These are phyloP conservation scores for Dasypolia templi DNA, from an alignment of 2,888 invertebrate species.

Conservation along the genomic window DNA sequence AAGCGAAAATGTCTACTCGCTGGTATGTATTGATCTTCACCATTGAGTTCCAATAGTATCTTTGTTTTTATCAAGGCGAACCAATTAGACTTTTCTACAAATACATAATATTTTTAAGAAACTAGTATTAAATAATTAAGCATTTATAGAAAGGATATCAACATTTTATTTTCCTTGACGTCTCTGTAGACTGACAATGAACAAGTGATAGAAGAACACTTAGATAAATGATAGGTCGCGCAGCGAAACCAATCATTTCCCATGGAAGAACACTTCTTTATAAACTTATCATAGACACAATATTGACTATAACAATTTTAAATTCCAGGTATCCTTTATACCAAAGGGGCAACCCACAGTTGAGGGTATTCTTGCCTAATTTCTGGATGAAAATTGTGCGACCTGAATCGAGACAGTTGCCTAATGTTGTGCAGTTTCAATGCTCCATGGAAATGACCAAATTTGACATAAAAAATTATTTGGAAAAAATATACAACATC, in stretches of 20 bases:
- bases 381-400: conserved; percentile 98
- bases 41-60: neutral
- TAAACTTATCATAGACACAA: too few species aligned
- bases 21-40: conserved; percentile 74
- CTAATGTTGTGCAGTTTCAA: conserved; percentile 96
- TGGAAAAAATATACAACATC: conserved; percentile 98
- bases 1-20: conserved; percentile 82
- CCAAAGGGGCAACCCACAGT: conserved; percentile 97
- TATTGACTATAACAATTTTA: too few species aligned
- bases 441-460: conserved; percentile 98
- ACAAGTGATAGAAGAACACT: too few species aligned
- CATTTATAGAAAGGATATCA: too few species aligned
- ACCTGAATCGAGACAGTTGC: conserved; percentile 92
- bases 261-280: too few species aligned
- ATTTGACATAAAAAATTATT: conserved; percentile 96
- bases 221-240: too few species aligned
- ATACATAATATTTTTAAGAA: conserved; percentile 11
- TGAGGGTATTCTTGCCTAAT: conserved; percentile 97
- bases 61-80: neutral
- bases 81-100: conserved; percentile 8
- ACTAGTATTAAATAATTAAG: too few species aligned
- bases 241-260: too few species aligned
- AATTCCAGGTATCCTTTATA: conserved; percentile 96
- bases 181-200: too few species aligned
- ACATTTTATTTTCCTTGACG: too few species aligned